Percentiles rank a stretch among this genome's conserved stretches.
Evolutionary conservation across 2,888 invertebrate genomes (phyloP).

Genomic region (Amphimallon solstitiale): DNA sequence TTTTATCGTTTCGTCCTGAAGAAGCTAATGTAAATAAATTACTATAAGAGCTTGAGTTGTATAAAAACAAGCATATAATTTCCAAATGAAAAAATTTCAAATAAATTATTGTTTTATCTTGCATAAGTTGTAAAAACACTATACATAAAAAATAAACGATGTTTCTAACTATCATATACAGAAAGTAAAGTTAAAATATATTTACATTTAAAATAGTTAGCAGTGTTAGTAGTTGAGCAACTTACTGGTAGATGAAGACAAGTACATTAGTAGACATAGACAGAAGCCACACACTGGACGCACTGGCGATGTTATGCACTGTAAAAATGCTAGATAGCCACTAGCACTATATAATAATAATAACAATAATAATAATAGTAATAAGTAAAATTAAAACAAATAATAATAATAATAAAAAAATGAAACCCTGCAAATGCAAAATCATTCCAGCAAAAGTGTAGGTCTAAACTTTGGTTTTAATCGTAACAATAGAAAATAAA

Average conservation of each 20-base stretch:
- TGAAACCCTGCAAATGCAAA: slow-evolving; percentile 46
- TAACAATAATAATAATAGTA: slow-evolving; percentile 26
- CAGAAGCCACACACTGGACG: slow-evolving; percentile 60
- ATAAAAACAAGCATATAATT: too few species aligned
- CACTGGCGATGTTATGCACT: slow-evolving; percentile 40
- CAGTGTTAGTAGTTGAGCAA: slow-evolving; percentile 59
- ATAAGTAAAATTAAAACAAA: slow-evolving; percentile 33
- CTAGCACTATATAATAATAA: slow-evolving; percentile 42
- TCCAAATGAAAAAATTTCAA: too few species aligned
- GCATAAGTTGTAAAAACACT: too few species aligned
- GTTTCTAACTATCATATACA: background rate
- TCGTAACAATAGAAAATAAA: slow-evolving; percentile 64
- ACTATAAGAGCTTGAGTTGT: too few species aligned
- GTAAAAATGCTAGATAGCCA: slow-evolving; percentile 50
- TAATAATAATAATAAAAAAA: slow-evolving; percentile 7
- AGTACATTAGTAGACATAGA: slow-evolving; percentile 63
- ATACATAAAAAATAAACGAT: too few species aligned
- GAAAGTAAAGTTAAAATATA: background rate
- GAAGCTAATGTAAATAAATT: too few species aligned
- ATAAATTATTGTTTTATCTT: too few species aligned
- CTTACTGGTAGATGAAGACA: slow-evolving; percentile 62
- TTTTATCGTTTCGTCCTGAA: too few species aligned
- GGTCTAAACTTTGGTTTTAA: slow-evolving; percentile 64
- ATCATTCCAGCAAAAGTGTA: slow-evolving; percentile 51
- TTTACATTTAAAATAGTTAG: slow-evolving; percentile 31